Percentiles rank a stretch among this genome's conserved stretches.
Conservation (phyloP, 2,113 vertebrate species). For the Lanius ludovicianus region DNA sequence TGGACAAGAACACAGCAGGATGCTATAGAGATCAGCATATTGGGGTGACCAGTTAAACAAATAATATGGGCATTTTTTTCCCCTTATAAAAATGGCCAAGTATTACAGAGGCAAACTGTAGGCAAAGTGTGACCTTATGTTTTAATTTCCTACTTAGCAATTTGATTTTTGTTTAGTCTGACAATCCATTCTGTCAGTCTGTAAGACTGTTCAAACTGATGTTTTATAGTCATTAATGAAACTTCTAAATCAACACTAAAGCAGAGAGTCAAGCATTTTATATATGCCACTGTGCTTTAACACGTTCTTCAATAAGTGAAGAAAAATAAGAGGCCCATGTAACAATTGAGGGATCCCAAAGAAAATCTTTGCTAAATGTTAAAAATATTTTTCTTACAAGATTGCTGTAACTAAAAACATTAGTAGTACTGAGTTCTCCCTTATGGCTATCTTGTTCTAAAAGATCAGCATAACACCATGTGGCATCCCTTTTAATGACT, state of each 20-base stretch:
- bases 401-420: neutral
- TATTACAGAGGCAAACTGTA: neutral
- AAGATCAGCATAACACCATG: neutral
- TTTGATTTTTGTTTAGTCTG: neutral
- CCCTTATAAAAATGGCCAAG: neutral
- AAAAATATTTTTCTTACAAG: neutral
- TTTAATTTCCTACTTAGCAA: neutral
- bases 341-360: neutral
- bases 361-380: neutral
- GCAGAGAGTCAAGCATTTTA: neutral
- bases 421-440: neutral
- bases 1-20: neutral
- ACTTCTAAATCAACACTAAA: neutral
- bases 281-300: neutral
- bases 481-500: neutral
- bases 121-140: neutral
- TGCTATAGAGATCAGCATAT: neutral
- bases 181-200: neutral
- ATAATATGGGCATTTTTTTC: neutral
- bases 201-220: neutral
- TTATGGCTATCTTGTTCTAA: neutral
- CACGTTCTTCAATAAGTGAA: neutral
- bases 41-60: neutral
- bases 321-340: neutral
- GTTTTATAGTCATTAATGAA: neutral